phyloP scores from a whole-genome alignment of 2,888 invertebrate genomes.

The Thymelicus sylvestris region DNA sequence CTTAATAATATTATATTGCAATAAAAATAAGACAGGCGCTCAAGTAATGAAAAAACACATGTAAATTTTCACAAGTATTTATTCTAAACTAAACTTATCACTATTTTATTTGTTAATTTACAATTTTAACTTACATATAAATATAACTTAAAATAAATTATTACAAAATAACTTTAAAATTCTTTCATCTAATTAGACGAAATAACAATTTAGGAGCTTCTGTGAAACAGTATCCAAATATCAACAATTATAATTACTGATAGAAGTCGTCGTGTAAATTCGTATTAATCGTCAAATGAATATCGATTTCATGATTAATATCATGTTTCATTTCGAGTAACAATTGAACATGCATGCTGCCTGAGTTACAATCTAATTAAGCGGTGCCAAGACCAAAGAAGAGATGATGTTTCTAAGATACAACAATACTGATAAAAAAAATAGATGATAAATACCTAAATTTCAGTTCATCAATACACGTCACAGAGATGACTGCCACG shows the following conservation, averaged over 20 bases:
- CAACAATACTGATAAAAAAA: too few species aligned
- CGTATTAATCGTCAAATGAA: constrained; percentile 46
- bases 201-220: constrained; percentile 72
- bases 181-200: constrained; percentile 64
- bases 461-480: background rate
- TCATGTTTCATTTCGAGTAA: constrained; percentile 14
- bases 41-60: constrained; percentile 37
- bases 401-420: too few species aligned
- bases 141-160: constrained; percentile 74
- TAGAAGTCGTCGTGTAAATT: constrained; percentile 54
- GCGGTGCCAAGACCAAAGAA: background rate
- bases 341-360: constrained; percentile 41
- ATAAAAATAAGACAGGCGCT: constrained; percentile 36
- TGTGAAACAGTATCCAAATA: constrained; percentile 58
- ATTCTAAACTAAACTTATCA: constrained; percentile 69
- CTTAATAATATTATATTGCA: background rate
- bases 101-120: constrained; percentile 80
- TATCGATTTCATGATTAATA: constrained; percentile 24
- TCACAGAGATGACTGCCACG: background rate
- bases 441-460: background rate
- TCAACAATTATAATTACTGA: constrained; percentile 50
- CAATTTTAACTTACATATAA: constrained; percentile 75
- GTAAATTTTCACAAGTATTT: constrained; percentile 54
- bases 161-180: constrained; percentile 79
- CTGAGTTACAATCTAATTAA: constrained; percentile 30